Conservation (phyloP, 2,888 invertebrate species). For the Phyllotreta cruciferae region DNA sequence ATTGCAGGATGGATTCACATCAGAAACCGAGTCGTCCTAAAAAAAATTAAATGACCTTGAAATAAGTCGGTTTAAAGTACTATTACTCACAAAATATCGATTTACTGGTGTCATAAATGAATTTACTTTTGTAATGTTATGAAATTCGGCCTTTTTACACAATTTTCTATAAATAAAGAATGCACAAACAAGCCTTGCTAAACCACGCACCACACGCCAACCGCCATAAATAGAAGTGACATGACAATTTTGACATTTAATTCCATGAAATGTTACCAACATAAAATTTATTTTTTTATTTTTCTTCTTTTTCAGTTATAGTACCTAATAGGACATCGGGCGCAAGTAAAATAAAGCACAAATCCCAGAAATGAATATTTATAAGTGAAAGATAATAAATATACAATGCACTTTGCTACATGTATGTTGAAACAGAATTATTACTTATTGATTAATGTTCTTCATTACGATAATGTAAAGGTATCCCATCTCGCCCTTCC, state of each 20-base stretch:
- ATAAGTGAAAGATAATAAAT: too few species aligned
- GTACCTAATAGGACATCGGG: too few species aligned
- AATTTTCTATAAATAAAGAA: constrained; percentile 15
- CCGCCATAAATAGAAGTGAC: constrained; percentile 53
- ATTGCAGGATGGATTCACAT: constrained; percentile 15
- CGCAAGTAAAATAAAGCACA: too few species aligned
- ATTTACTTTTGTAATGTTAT: constrained; percentile 7
- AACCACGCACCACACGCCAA: constrained; percentile 31
- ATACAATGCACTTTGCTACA: not conserved
- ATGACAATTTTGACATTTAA: constrained; percentile 20
- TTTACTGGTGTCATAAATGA: not conserved
- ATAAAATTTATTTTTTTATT: not conserved
- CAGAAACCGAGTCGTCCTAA: constrained; percentile 19
- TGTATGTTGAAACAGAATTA: not conserved
- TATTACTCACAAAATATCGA: not conserved
- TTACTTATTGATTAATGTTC: constrained; percentile 25
- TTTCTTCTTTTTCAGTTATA: too few species aligned
- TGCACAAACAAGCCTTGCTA: constrained; percentile 31
- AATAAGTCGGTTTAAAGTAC: constrained; percentile 8
- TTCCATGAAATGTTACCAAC: constrained; percentile 1
- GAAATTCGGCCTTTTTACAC: constrained; percentile 19
- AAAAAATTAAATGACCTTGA: constrained; percentile 28
- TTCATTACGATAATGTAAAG: constrained; percentile 73
- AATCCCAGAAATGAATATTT: too few species aligned
- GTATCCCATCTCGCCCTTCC: constrained; percentile 79